Base-by-base conservation (phyloP, 2,797 vertebrate genomes). In the Loris lydekkerianus region DNA sequence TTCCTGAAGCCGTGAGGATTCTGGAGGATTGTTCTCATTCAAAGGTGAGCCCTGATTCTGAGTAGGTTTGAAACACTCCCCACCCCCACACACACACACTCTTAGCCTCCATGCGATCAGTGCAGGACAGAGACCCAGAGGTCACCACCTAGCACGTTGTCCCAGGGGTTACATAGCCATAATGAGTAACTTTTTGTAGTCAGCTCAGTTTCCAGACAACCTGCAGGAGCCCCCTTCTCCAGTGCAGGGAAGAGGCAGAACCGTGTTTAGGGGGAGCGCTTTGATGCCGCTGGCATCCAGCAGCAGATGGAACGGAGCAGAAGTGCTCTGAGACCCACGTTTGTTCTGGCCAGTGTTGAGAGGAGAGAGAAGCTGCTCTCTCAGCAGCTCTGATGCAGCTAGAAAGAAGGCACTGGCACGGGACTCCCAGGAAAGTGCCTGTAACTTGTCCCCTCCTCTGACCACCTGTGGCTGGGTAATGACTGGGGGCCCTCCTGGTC, bases 1-100 rank as follows among this genome's bases (percentile, higher is more conserved):
- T 95, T 87, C 49, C 76, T 46, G 34, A 94, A 84, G 37, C 60
- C 91, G 82, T 31, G 53, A 61, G 72, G 58, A 61, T 73, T 67
- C 31, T 72, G 25, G 15, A 72, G 7, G 92, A n/a, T 84, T 76
- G 77, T 56, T 73, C 20, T 31, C n/a, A 43, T 84, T 87, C 9
- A 43, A n/a, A 90, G 34, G 40, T 43, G 87, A 94, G 27, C 82
- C 25, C 67, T 21, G 65, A 78, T 89, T 93, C 56, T 81, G 37
- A 85, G 4, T 4, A 78, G 31, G 88, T 34, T 86, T 87, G 37
- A 58, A 8, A 40, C 11, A 23, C 34, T 34, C 34, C 34, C 34
- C 5, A 46, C 9, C 15, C 21, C 37, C 29, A 72, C 7, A 25
- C 14, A 37, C 7, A 1, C 21, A 1, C 43, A 17, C 85, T 3